Evolutionary conservation across 2,888 invertebrate species (phyloP).

Genomic region (Lagria hirta): DNA sequence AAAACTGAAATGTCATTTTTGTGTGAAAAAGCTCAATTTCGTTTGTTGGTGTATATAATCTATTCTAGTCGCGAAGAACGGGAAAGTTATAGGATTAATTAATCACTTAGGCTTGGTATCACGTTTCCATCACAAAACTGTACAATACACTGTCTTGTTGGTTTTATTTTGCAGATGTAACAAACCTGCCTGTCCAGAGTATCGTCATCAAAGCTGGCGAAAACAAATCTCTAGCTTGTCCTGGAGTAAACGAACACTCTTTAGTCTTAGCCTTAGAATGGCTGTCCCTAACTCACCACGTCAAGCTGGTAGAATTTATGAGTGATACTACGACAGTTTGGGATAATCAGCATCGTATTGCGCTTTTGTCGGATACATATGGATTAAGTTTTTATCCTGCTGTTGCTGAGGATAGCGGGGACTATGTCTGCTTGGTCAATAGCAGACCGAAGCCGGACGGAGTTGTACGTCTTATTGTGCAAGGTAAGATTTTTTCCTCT

Average conservation of each 20-base stretch:
- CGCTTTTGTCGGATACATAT: constrained; percentile 62
- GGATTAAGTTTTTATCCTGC: constrained; percentile 66
- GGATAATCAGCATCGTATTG: constrained; percentile 59
- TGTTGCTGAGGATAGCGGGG: constrained; percentile 63
- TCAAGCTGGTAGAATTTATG: constrained; percentile 58
- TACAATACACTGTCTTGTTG: constrained; percentile 22
- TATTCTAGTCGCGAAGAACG: constrained; percentile 8
- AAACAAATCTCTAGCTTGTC: constrained; percentile 67
- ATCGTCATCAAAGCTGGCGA: constrained; percentile 65
- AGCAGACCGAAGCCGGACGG: constrained; percentile 67
- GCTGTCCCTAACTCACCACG: constrained; percentile 55
- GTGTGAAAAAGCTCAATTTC: too few species aligned
- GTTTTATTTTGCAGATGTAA: constrained; percentile 59
- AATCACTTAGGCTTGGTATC: constrained; percentile 16
- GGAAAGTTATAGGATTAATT: constrained; percentile 14
- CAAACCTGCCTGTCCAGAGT: constrained; percentile 60
- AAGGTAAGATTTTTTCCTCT: constrained; percentile 58
- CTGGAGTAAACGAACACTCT: constrained; percentile 68
- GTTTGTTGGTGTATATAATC: too few species aligned
- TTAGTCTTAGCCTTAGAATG: constrained; percentile 66
- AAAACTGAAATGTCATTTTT: too few species aligned
- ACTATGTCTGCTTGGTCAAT: constrained; percentile 70
- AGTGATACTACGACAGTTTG: constrained; percentile 58
- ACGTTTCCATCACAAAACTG: constrained; percentile 19
- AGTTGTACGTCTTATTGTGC: constrained; percentile 65